Evolutionary conservation across 1,140 invertebrate genomes (phyloP).

Genomic region (Drosophila azteca): DNA sequence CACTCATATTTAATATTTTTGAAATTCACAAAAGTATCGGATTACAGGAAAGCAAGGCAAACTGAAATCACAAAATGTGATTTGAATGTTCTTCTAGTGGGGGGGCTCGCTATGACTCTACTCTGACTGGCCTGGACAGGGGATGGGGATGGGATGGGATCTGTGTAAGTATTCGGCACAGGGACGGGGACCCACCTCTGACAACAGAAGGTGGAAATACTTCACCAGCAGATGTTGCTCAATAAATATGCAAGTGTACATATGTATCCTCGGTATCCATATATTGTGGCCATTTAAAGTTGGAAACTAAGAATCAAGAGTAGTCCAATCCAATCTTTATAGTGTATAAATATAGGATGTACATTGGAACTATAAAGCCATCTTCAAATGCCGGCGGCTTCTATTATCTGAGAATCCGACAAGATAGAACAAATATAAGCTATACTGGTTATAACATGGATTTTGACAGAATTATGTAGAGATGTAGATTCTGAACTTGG

Average conservation of each 20-base stretch:
- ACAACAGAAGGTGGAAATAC: slow-evolving; percentile 43
- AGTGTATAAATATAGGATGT: too few species aligned
- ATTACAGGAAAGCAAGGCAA: slow-evolving; percentile 82
- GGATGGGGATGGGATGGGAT: background rate
- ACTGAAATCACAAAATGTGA: slow-evolving; percentile 81
- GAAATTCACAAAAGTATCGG: slow-evolving; percentile 82
- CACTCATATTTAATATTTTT: slow-evolving; percentile 82
- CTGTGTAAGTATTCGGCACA: background rate
- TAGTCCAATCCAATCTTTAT: too few species aligned
- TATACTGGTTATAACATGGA: too few species aligned
- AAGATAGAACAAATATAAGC: too few species aligned
- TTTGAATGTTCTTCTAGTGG: slow-evolving; percentile 53
- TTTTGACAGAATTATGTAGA: too few species aligned
- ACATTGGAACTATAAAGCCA: too few species aligned
- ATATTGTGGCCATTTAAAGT: too few species aligned
- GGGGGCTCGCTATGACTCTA: slow-evolving; percentile 29
- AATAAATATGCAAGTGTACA: slow-evolving; percentile 32
- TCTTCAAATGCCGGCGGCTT: too few species aligned
- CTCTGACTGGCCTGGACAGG: slow-evolving; percentile 15
- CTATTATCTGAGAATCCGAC: too few species aligned
- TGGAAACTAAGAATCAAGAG: too few species aligned
- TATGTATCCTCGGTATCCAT: background rate
- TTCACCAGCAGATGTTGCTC: slow-evolving; percentile 59
- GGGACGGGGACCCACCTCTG: slow-evolving; percentile 26
- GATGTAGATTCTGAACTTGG: too few species aligned